Conservation (phyloP, 2,113 vertebrate species). For the Gymnogyps californianus region DNA sequence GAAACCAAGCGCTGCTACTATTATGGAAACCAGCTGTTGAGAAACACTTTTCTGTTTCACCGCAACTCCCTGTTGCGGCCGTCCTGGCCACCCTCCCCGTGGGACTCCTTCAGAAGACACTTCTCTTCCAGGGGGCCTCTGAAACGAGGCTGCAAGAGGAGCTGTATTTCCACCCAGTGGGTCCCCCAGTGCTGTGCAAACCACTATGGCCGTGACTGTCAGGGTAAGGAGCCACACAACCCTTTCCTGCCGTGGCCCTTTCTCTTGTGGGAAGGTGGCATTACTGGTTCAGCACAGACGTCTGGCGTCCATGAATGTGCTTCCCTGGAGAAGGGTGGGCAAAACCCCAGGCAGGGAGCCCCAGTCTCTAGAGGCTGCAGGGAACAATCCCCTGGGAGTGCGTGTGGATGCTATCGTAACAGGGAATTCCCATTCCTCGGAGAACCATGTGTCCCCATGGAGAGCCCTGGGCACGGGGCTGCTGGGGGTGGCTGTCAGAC, state of each 20-base stretch:
- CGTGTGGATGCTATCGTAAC: fast-evolving
- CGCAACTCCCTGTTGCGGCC: background rate
- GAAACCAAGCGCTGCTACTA: constrained; percentile 40
- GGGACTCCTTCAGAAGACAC: constrained; percentile 29
- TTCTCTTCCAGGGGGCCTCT: constrained; percentile 26
- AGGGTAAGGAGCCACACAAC: constrained; percentile 64
- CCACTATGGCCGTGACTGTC: constrained; percentile 87
- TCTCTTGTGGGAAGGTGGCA: background rate
- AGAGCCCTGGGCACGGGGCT: background rate
- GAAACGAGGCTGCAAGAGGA: constrained; percentile 73
- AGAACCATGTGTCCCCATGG: background rate
- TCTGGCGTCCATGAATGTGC: background rate
- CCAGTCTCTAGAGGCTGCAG: background rate
- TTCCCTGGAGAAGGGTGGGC: background rate
- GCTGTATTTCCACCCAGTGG: constrained; percentile 77
- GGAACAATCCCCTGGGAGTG: background rate
- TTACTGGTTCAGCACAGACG: background rate
- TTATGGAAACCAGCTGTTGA: background rate
- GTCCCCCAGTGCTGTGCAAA: constrained; percentile 84
- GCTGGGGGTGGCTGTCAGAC: background rate
- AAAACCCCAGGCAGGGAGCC: background rate
- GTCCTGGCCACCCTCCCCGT: background rate
- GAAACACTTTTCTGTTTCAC: background rate
- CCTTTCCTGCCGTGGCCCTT: background rate
- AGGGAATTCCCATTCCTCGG: background rate